Percentiles rank a stretch among this genome's conserved stretches.
phyloP scores from a whole-genome alignment of 2,797 vertebrate genomes.

The Lateolabrax maculatus region DNA sequence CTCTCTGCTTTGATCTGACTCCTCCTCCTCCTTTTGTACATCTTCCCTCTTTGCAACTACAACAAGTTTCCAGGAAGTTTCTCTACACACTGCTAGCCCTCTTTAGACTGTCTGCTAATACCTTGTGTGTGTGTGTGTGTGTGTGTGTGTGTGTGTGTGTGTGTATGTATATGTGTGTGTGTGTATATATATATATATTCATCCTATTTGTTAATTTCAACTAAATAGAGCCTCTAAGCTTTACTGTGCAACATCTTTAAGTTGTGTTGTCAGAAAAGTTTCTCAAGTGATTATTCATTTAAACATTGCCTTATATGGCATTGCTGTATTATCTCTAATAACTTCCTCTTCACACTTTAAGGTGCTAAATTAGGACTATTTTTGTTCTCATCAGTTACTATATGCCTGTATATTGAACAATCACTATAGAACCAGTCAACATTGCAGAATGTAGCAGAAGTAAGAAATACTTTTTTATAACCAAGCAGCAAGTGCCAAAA shows the following conservation, averaged over 20 bases:
- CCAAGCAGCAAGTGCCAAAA: no score
- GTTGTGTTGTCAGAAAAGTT: background rate
- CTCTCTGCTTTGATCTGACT: constrained; percentile 14
- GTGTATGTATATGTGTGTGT: no score
- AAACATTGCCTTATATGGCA: background rate
- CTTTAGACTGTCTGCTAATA: background rate
- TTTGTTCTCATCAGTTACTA: no score
- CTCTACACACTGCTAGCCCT: background rate
- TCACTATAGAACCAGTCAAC: background rate
- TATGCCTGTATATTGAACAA: background rate
- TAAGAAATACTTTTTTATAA: no score
- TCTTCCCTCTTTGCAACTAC: constrained; percentile 23
- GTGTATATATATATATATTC: no score
- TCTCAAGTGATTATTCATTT: background rate
- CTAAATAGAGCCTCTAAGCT: no score
- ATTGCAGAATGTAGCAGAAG: background rate
- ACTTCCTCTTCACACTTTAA: no score
- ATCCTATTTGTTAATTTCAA: no score
- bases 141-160: no score
- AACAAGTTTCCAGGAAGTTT: constrained; percentile 22
- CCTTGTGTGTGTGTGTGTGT: no score
- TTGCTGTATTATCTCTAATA: background rate
- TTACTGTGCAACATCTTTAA: no score
- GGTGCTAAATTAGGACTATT: no score
- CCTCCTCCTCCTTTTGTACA: constrained; percentile 26